A percentile compares a stretch with the other conserved stretches of the same genome.
These are phyloP conservation scores for Isaurus tuberculatus DNA, from an alignment of 92 coral and sea anemone genomes.

Conservation along the genomic window DNA sequence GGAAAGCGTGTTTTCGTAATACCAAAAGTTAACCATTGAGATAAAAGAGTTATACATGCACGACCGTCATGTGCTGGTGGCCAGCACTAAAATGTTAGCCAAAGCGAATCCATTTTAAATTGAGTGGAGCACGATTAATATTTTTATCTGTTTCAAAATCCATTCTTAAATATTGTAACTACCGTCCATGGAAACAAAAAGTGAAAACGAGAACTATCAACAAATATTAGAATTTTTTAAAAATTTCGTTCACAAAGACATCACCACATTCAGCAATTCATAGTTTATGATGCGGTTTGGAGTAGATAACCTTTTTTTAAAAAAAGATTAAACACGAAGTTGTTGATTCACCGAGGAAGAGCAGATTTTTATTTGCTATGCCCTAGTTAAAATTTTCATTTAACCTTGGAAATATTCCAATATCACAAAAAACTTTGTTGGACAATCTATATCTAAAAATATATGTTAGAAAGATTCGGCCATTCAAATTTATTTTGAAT, in stretches of 20 bases:
- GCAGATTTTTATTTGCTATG: neutral
- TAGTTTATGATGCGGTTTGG: constrained; percentile 5
- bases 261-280: neutral
- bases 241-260: neutral
- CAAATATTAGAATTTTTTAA: neutral
- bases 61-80: neutral
- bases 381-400: neutral
- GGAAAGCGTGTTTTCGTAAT: neutral
- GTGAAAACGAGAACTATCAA: neutral
- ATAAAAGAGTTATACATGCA: neutral
- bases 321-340: too few species aligned
- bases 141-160: neutral
- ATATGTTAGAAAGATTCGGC: neutral
- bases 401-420: neutral
- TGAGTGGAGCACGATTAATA: neutral
- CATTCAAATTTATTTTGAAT: neutral
- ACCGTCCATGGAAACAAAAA: neutral
- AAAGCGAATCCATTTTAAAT: neutral
- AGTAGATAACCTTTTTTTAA: neutral
- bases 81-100: neutral
- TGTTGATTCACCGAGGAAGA: neutral
- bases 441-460: neutral
- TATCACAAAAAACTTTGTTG: neutral
- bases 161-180: neutral
- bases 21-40: neutral